Evolutionary conservation across 2,797 vertebrate genomes (phyloP), one percentile per base, ranked within the genome.

Genomic region (Trematomus bernacchii): DNA sequence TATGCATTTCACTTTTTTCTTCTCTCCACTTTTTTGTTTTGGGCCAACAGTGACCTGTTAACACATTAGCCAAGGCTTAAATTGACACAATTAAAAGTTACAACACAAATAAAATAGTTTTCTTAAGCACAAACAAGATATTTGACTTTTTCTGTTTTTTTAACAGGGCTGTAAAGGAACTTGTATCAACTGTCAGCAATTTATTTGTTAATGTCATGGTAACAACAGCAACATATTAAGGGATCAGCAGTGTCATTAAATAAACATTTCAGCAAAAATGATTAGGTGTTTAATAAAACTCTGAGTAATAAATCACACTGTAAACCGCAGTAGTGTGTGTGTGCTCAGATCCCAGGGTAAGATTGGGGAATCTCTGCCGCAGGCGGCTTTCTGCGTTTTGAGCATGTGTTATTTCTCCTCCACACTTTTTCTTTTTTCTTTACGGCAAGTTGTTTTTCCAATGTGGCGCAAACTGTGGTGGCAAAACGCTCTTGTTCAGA

Each of bases 401-500:
- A 44, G 37, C 73, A 83, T 54, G 61, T 82, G 82, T 79, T 75
- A 40, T 63, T 84, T 63, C 62, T 81, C 73, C 60, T 79, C 44
- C 57, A 18, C 69, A 52, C 46, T 40, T 58, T 44, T 66, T 55
- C 69, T 21, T 18, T 52, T 47, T 37, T 46, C 69, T 27, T 33
- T 3, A 37, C 68, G 54, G 37, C 76, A 50, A 53, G 73, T 71
- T 72, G 72, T 85, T 89, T 90, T 88, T 85, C 64, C 78, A 60
- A 69, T 62, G 67, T 48, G 76, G 71, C 3, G 30, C 60, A 88
- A 75, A 77, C 69, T 12, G 57, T 53, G 66, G 71, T 74, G 61
- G 87, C 76, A 83, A 84, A 89, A 80, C 5, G 12, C 77, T 81
- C 89, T 93, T 89, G 89, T 94, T 93, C 84, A 83, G 87, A 82